Evolutionary conservation across 2,797 vertebrate genomes (phyloP).

Genomic region (Pelochelys cantorii): DNA sequence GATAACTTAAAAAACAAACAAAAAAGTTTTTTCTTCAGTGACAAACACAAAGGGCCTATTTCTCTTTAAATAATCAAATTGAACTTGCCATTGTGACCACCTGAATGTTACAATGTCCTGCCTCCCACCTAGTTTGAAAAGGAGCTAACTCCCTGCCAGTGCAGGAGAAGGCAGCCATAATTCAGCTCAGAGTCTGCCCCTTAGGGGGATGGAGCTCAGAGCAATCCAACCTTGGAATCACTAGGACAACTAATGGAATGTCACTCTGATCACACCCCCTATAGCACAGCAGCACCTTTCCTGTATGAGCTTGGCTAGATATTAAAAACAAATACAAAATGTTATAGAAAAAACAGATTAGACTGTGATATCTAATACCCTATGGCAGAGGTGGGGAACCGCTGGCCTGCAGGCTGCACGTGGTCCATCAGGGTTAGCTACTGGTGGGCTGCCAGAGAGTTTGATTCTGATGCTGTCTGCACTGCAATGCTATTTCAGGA

Average conservation of each 20-base stretch:
- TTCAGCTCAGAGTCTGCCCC: neutral
- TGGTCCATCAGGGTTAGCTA: too few species aligned
- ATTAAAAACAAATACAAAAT: neutral
- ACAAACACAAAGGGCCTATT: neutral
- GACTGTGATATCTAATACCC: neutral
- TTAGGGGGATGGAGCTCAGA: neutral
- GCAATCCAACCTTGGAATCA: neutral
- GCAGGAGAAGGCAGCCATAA: neutral
- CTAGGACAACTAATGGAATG: neutral
- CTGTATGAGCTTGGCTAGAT: neutral
- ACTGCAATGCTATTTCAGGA: too few species aligned
- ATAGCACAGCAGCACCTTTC: too few species aligned
- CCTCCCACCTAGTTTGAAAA: neutral
- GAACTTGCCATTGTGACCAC: neutral
- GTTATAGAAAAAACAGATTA: neutral
- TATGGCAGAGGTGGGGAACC: too few species aligned
- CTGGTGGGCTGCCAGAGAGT: too few species aligned
- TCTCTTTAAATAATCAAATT: neutral
- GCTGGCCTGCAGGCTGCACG: too few species aligned
- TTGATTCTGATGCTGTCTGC: too few species aligned
- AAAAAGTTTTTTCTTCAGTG: slow-evolving; percentile 27
- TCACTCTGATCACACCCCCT: neutral
- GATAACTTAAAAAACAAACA: neutral
- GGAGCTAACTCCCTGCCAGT: neutral
- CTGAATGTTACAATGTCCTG: neutral